Base-by-base conservation (phyloP, 2,113 vertebrate genomes). In the Ahaetulla prasina region DNA sequence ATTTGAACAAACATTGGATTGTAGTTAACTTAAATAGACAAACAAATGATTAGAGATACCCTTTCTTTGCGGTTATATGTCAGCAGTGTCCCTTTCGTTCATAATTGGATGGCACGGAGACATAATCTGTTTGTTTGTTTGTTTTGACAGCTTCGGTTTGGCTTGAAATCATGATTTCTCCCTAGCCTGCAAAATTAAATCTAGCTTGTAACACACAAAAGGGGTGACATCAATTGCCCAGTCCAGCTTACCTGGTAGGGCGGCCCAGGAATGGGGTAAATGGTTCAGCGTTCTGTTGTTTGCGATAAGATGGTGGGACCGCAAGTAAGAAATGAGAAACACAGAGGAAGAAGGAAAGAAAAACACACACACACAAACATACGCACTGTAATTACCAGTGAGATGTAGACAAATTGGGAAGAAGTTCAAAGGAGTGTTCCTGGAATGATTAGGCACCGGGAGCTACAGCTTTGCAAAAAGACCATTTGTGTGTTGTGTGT, bases 381-480 rank as follows among this genome's bases (percentile, higher is more conserved):
- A 39, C 18, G 39, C 16, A 39, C 0, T 22, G 93, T 95, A 94
- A 96, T 96, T 96, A 95, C 92, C 57, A 93, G 94, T 0, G 0
- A 96, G 95, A 96, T 95, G 96, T 94, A 95, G 95, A 95, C 93
- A 96, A 96, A 96, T 95, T 96, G 95, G 74, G 95, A 95, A 89
- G 84, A 94, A 95, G 94, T 96, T 97, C 95, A 97, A 95, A 96
- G 92, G 95, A 95, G 94, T 95, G 95, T 95, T 96, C 95, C 95
- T 95, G 93, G 96, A 96, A 97, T 95, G 55, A 95, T 97, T 97
- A 95, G 95, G 94, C 94, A 95, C 94, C 95, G 95, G 94, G 95
- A 97, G 96, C 94, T 94, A 93, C 92, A 96, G 96, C 94, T 96
- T 96, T 96, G 95, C 93, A 95, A 92, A 55, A 93, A 43, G 92